Conservation (phyloP, 1,140 invertebrate genomes). For the Amphibalanus amphitrite region DNA sequence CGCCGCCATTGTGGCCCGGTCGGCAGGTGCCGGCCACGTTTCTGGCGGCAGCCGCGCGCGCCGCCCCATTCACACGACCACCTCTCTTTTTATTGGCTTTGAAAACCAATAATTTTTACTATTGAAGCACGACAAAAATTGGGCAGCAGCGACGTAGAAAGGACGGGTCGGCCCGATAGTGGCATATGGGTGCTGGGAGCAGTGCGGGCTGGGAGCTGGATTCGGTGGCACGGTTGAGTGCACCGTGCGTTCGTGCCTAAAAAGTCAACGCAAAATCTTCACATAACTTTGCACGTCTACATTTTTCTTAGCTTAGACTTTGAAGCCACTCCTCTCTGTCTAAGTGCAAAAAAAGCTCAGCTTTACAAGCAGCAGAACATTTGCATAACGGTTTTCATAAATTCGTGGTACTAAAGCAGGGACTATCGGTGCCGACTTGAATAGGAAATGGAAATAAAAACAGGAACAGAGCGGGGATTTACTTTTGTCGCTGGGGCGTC, state of each 20-base stretch:
- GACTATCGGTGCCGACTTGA: background rate
- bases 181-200: too few relatives aligned
- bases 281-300: too few relatives aligned
- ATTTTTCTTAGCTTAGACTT: too few relatives aligned
- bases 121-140: background rate
- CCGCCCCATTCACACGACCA: background rate
- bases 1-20: background rate
- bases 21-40: background rate
- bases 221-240: too few relatives aligned
- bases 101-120: conserved; percentile 2
- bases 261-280: too few relatives aligned
- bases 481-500: background rate
- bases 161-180: background rate
- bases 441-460: background rate
- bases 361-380: too few relatives aligned
- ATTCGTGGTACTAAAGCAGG: too few relatives aligned
- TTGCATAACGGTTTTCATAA: too few relatives aligned
- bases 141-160: background rate
- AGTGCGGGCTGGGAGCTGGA: too few relatives aligned
- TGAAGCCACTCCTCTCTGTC: too few relatives aligned
- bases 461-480: background rate
- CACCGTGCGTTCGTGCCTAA: too few relatives aligned
- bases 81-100: conserved; percentile 1
- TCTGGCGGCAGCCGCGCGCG: background rate
- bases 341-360: too few relatives aligned